Percentiles rank a stretch among this genome's conserved stretches.
These are phyloP conservation scores for Brachycybe producta DNA, from an alignment of 2,888 invertebrate species.

Conservation along the genomic window DNA sequence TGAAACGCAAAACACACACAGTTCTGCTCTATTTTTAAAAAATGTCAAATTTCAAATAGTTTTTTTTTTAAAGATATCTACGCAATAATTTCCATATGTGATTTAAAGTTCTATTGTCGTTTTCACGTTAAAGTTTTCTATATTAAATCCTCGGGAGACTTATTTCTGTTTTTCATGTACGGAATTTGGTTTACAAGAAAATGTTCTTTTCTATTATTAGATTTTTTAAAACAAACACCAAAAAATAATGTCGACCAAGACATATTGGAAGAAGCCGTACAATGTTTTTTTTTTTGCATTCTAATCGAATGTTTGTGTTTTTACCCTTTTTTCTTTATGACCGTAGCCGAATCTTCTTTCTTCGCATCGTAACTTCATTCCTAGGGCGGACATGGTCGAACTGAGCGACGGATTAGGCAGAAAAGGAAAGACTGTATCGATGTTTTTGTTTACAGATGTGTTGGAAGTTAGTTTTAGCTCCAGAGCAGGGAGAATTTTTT, in stretches of 20 bases:
- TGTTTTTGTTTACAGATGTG: slow-evolving; percentile 89
- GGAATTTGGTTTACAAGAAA: no score
- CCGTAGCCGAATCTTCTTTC: slow-evolving; percentile 79
- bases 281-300: slow-evolving; percentile 45
- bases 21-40: no score
- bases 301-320: not conserved
- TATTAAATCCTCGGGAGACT: no score
- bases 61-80: no score
- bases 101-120: no score
- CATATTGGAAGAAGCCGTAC: slow-evolving; percentile 70
- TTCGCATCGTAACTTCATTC: slow-evolving; percentile 79
- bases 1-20: no score
- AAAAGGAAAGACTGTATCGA: slow-evolving; percentile 69
- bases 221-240: slow-evolving; percentile 82
- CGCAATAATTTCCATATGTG: no score
- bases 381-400: slow-evolving; percentile 77
- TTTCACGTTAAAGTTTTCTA: no score
- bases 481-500: no score
- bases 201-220: no score
- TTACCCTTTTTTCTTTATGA: slow-evolving; percentile 12
- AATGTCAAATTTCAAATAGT: no score
- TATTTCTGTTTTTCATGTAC: no score
- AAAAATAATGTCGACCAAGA: slow-evolving; percentile 76
- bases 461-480: slow-evolving; percentile 53
- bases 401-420: slow-evolving; percentile 59